Evolutionary conservation across 1,140 invertebrate genomes (phyloP).

Genomic region (Charaxes varanes): DNA sequence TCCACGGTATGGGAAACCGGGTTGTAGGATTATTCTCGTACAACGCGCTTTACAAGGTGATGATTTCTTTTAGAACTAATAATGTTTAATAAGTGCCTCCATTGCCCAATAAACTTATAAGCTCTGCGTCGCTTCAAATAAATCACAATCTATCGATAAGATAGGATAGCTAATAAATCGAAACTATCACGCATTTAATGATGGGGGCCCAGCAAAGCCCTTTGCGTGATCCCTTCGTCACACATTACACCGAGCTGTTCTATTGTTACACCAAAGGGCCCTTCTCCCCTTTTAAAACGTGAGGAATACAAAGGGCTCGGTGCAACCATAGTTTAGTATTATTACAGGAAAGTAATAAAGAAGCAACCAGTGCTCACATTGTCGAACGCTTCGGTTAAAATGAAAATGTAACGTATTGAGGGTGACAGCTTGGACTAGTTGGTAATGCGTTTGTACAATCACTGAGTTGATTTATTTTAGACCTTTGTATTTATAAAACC

Average conservation of each 20-base stretch:
- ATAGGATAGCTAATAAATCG: conserved; percentile 43
- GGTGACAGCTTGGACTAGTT: conserved; percentile 31
- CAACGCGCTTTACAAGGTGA: too few relatives aligned
- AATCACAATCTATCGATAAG: conserved; percentile 24
- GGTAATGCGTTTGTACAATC: conserved; percentile 26
- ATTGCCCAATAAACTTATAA: too few relatives aligned
- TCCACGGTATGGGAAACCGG: too few relatives aligned
- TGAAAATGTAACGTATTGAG: conserved; percentile 32
- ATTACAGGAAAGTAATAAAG: conserved; percentile 32
- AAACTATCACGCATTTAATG: conserved; percentile 25
- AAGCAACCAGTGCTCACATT: conserved; percentile 27
- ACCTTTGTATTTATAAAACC: too few relatives aligned
- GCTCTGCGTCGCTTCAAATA: too few relatives aligned
- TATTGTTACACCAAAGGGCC: conserved; percentile 35
- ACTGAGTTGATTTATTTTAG: conserved; percentile 7
- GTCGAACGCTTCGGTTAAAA: conserved; percentile 23
- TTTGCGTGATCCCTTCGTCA: conserved; percentile 30
- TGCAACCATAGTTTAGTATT: conserved; percentile 34
- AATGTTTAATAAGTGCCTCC: too few relatives aligned
- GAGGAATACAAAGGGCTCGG: conserved; percentile 43
- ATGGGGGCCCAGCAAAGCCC: conserved; percentile 25
- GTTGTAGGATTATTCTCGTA: too few relatives aligned
- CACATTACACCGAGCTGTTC: conserved; percentile 29
- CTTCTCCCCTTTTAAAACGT: conserved; percentile 40
- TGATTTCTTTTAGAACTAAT: too few relatives aligned